Percentiles rank a stretch among this genome's conserved stretches.
These are phyloP conservation scores for Platyrinchus mystaceus DNA, from an alignment of 2,797 vertebrate species.

Conservation along the genomic window DNA sequence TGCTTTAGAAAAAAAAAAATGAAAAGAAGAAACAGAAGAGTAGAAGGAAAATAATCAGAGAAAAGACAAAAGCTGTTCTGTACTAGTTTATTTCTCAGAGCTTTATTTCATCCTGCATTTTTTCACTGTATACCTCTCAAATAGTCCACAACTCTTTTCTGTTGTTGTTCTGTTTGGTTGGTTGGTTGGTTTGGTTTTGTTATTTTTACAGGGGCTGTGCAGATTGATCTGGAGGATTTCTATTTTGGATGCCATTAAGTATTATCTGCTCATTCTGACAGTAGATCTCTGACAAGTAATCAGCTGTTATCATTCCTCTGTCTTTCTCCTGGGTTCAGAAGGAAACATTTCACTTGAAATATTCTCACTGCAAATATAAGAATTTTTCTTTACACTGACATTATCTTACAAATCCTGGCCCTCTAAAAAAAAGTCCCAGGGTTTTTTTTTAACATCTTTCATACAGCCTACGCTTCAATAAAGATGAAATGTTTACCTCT, in stretches of 20 bases:
- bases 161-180: neutral
- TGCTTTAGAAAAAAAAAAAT: neutral
- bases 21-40: neutral
- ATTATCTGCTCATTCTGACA: constrained; percentile 30
- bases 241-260: neutral
- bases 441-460: neutral
- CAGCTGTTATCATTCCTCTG: neutral
- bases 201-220: neutral
- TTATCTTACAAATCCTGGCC: neutral
- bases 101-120: neutral
- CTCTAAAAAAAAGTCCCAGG: neutral
- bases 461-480: neutral
- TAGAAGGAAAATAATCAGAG: neutral
- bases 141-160: neutral
- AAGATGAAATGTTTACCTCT: neutral
- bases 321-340: neutral
- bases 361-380: neutral
- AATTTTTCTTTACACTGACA: neutral
- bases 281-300: constrained; percentile 12
- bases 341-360: neutral
- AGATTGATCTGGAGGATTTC: neutral
- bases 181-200: neutral
- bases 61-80: neutral
- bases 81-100: neutral
- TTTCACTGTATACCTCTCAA: neutral